Base-by-base conservation (phyloP, 2,797 vertebrate species). In the Ctenopoma kingsleyae region DNA sequence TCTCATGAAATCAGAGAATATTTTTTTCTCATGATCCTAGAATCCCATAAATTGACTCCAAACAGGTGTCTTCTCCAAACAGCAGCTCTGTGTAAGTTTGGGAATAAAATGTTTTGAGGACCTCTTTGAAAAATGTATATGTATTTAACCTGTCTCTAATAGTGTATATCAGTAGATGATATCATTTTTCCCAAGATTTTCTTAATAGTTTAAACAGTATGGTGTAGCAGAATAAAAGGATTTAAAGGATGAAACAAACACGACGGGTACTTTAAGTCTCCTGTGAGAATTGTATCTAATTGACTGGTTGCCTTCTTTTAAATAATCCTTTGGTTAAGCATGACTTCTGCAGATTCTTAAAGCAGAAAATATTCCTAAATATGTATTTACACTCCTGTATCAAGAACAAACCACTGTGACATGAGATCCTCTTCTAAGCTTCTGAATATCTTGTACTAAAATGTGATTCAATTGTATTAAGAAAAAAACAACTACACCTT, bases 171-270 rank as follows among this genome's bases (percentile, higher is more conserved):
- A 41, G 5, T 7, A 32, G 17, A 20, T 30, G 8, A 36, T 46
- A 43, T 38, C 48, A 62, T 59, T 60, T 76, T 30, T 15, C 44
- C 8, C 16, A 30, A 50, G 46, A 22, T 49, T 60, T 59, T 22
- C 17, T 64, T 22, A 12, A 57, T 32, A 20, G 23, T 67, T 20
- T 25, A 67, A 74, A 74, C 25, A 27, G 32, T 60, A 38, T 38
- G 43, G 43, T 52, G 25, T 20, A 53, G 41, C 59, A 48, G 65
- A 67, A 69, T 49, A 68, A 67, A 71, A 17, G 22, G 38, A 60
- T 75, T 50, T 41, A 58, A 36, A 50, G 9, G 48, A 64, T 66
- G 9, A 67, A 83, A 67, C 7, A 36, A 70, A 59, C 38, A 67
- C 17, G 38, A 59, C 66, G 48, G 50, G 3, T 38, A 49, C 57